These are phyloP conservation scores for Chrysomela aeneicollis DNA, from an alignment of 2,888 invertebrate genomes.

Conservation along the genomic window DNA sequence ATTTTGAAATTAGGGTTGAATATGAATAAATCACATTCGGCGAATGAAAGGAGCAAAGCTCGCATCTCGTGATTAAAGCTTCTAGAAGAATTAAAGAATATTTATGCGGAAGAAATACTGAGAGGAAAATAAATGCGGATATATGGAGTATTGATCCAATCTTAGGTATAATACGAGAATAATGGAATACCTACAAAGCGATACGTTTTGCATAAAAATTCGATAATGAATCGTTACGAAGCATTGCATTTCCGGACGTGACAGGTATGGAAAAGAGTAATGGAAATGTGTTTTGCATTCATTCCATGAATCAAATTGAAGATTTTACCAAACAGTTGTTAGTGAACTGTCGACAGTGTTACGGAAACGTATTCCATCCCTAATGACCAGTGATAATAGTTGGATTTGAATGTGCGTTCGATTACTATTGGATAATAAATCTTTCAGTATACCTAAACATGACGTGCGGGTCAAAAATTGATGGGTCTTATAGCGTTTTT, in stretches of 20 bases:
- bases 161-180: constrained; percentile 20
- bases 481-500: no score
- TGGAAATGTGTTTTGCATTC: no score
- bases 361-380: no score
- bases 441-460: no score
- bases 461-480: no score
- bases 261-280: not conserved
- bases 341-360: no score
- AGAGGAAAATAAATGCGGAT: constrained; percentile 27
- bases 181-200: constrained; percentile 15
- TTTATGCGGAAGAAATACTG: constrained; percentile 30
- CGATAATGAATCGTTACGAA: constrained; percentile 9
- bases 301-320: no score
- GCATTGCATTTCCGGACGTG: not conserved
- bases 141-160: constrained; percentile 14
- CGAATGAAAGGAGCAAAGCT: constrained; percentile 18
- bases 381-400: no score
- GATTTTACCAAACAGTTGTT: no score
- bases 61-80: constrained; percentile 31
- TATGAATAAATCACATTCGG: constrained; percentile 10
- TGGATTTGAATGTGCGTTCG: no score
- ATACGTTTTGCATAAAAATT: constrained; percentile 10
- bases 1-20: not conserved
- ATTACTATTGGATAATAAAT: no score
- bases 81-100: constrained; percentile 12